Base-by-base conservation (phyloP, 2,797 vertebrate species). In the Eospalax fontanierii region DNA sequence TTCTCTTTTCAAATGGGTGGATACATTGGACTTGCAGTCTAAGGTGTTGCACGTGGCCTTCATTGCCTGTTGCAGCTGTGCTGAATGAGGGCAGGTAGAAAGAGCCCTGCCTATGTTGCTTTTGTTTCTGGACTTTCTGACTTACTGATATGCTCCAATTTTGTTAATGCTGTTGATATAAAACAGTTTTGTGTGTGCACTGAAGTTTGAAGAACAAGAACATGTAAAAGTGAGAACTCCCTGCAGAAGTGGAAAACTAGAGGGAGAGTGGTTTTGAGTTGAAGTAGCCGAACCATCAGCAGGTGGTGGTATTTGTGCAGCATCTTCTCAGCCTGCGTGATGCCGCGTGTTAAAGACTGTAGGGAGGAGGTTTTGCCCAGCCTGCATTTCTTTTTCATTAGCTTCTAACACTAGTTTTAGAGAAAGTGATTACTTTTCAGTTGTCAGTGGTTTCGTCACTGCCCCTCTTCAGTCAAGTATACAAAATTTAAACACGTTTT, bases 161-260 rank as follows among this genome's bases (percentile, higher is more conserved):
- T 50, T 94, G 66, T 59, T 87, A 43, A 50, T 85, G 11, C 50
- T 88, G 0, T 66, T 87, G 33, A 73, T 76, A 38, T 63, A 82
- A 94, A 16, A 21, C 85, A 18, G 14, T 43, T 54, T 65, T 86
- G 33, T 75, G 33, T 80, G 16, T 38, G 2, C n/a, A 59, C 12
- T 94, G 93, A 76, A 86, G 81, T 92, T 86, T 82, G 63, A 95
- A 83, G 71, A 87, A 28, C 19, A 83, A 89, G 70, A 88, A 73
- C 70, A 73, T 59, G 4, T 61, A 38, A 92, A 50, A 73, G 73
- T 80, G 22, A n/a, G 24, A 92, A 92, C 83, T 68, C 28, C 85
- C 57, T 80, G 22, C 7, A 93, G 50, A 88, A 76, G 21, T 76
- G 16, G 43, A 50, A 40, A 90, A 88, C 74, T 50, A n/a, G 78